Evolutionary conservation across 2,113 vertebrate species (phyloP), one percentile per base, ranked within the genome.

Genomic region (Crotalus helleri): DNA sequence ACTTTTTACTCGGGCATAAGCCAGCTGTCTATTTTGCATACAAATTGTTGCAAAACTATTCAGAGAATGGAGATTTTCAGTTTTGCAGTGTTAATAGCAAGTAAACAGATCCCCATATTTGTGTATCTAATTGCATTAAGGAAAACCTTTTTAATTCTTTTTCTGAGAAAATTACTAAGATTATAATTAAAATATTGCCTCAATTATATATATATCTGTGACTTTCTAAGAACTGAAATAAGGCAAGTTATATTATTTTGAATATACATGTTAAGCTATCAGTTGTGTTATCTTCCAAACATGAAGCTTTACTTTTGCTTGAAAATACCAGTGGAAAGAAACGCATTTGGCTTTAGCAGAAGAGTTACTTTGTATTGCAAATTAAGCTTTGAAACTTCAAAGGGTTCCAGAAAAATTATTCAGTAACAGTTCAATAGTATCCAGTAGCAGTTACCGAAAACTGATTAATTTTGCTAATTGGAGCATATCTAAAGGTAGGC

Each of bases 361-460:
- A 92, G 53, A 33, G 51, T 51, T 29, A 55, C 11, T 92, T 53
- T 85, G 92, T 74, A 90, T 59, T 57, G 26, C 58, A 88, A 90
- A 90, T 92, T 92, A 90, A 69, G 39, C 44, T 90, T 85, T 23
- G 44, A 21, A 81, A 90, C 69, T 92, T 92, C 92, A 90, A 92
- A 89, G 90, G n/a, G 19, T 85, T 24, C 92, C 51, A 57, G 64
- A 59, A 90, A 92, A 85, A 57, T 54, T 91, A 88, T 46, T 86
- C 85, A 74, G 90, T 93, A 74, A 39, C 13, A 87, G 85, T 91
- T 91, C 49, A 51, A 51, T 51, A 51, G 7, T 51, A 51, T 51
- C 49, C 9, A 51, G 90, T 93, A 85, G 46, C 13, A 87, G 81
- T 91, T 91, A 88, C 87, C 85, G 90, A 89, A 85, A 90, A 90